Conservation (phyloP, 2,113 vertebrate genomes). For the Siniperca chuatsi region DNA sequence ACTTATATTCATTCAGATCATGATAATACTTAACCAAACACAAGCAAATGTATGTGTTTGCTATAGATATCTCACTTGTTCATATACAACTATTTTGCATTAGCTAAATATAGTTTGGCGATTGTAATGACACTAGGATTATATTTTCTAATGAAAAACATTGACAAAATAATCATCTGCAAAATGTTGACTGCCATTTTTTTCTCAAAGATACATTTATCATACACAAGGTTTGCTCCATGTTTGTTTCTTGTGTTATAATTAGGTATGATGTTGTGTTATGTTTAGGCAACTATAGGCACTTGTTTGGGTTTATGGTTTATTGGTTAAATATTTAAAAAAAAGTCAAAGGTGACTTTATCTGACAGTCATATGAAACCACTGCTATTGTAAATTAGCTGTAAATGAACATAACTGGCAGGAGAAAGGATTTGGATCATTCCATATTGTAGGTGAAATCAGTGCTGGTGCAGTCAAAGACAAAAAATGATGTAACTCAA, state of each 20-base stretch:
- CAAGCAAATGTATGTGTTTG: neutral
- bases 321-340: neutral
- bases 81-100: neutral
- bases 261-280: neutral
- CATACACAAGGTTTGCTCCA: neutral
- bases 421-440: neutral
- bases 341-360: constrained; percentile 12
- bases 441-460: constrained; percentile 24
- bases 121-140: neutral
- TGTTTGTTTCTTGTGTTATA: neutral
- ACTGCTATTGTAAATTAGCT: neutral
- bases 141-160: neutral
- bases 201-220: neutral
- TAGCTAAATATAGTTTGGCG: neutral
- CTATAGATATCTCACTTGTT: neutral
- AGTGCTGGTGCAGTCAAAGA: constrained; percentile 18
- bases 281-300: neutral
- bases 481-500: constrained; percentile 37
- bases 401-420: constrained; percentile 4
- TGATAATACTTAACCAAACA: neutral
- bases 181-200: neutral
- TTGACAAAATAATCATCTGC: neutral
- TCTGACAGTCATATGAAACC: neutral
- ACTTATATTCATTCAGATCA: neutral
- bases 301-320: neutral